Conservation (phyloP, 1,140 invertebrate species). For the Heliconius congener region DNA sequence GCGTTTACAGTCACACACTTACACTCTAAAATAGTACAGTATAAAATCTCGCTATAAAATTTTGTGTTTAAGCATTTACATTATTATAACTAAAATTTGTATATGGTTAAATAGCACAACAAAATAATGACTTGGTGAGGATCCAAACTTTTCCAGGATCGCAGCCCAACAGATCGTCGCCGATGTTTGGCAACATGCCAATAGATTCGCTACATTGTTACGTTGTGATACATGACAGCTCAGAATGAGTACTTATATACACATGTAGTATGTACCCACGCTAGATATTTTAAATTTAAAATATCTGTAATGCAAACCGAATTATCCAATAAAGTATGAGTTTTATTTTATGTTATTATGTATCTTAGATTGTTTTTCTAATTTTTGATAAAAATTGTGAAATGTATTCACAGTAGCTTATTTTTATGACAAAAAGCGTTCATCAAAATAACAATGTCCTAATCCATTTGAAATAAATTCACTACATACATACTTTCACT, state of each 20-base stretch:
- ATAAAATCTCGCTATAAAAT: too few relatives aligned
- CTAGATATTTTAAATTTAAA: too few relatives aligned
- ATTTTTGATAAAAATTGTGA: neutral
- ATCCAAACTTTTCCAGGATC: slow-evolving; percentile 28
- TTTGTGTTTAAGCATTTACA: too few relatives aligned
- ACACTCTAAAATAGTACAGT: too few relatives aligned
- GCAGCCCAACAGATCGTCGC: slow-evolving; percentile 25
- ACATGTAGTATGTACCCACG: neutral
- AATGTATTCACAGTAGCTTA: neutral
- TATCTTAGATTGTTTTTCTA: neutral
- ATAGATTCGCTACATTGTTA: slow-evolving; percentile 14
- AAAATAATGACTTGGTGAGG: slow-evolving; percentile 34
- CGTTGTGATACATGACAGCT: slow-evolving; percentile 9
- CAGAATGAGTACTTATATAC: neutral
- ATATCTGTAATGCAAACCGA: too few relatives aligned
- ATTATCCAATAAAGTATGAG: too few relatives aligned
- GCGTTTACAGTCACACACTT: too few relatives aligned
- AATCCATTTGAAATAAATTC: neutral
- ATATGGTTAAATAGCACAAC: slow-evolving; percentile 25
- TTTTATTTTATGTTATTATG: neutral
- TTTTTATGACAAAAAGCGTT: neutral
- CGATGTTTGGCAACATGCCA: slow-evolving; percentile 31
- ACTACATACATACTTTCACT: too few relatives aligned
- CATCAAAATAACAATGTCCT: neutral
- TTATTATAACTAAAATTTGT: neutral